Percentiles rank a stretch among this genome's conserved stretches.
Conservation (phyloP, 1,140 invertebrate genomes). For the Drosophila serrata region DNA sequence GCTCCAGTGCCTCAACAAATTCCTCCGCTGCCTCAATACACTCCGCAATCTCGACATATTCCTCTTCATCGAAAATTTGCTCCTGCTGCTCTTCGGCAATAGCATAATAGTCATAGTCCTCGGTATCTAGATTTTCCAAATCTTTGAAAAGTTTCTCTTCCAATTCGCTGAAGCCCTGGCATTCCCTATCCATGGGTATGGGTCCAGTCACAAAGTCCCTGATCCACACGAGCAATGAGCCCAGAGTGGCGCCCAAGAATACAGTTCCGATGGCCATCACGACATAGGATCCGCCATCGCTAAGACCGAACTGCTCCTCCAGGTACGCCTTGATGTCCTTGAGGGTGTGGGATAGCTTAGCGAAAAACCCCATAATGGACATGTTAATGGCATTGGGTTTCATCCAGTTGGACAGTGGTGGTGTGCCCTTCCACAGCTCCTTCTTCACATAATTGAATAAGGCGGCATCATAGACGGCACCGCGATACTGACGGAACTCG, state of each 20-base stretch:
- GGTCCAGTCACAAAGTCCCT: no score
- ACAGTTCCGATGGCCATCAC: constrained; percentile 93
- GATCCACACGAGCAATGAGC: no score
- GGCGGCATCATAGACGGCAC: constrained; percentile 93
- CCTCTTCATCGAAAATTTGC: no score
- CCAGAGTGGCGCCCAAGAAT: neutral
- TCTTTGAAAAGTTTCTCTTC: no score
- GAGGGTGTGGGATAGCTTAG: constrained; percentile 95
- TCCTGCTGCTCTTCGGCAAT: no score
- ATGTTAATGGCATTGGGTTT: constrained; percentile 96
- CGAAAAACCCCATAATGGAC: constrained; percentile 96
- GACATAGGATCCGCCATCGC: constrained; percentile 97
- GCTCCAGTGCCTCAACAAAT: no score
- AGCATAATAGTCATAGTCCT: no score
- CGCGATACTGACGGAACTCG: constrained; percentile 97
- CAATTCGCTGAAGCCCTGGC: no score
- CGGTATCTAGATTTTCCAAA: no score
- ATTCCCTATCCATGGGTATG: no score
- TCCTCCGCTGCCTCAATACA: no score
- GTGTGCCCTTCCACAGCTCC: constrained; percentile 94
- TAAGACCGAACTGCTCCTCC: constrained; percentile 94
- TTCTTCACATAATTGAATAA: constrained; percentile 95
- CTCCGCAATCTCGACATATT: no score
- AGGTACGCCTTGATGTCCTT: constrained; percentile 95
- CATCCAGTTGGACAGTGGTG: constrained; percentile 96